Base-by-base conservation (phyloP, 2,888 invertebrate genomes). In the Scaptomyza polygonia region DNA sequence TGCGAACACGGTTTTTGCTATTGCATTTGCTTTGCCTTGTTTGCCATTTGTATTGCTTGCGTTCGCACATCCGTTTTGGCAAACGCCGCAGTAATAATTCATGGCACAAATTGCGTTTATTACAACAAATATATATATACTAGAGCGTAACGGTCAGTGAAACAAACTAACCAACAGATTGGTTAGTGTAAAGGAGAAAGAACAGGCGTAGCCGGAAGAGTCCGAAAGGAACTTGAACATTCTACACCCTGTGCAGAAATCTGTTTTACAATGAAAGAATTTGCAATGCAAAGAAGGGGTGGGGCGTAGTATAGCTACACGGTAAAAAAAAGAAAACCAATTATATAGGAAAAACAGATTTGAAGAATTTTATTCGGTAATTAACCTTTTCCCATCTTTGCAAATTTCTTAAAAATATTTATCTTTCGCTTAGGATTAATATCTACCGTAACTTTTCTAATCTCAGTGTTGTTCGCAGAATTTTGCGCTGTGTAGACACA, bases 91-190 rank as follows among this genome's bases (percentile, higher is more conserved):
- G 86, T 88, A 88, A 86, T 86, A 88, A 88, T 82, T 86, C 86
- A 86, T 88, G 80, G 68, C 80, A 69, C 79, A 88, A 88, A 88
- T 88, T 85, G 88, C 88, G 87, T 85, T 88, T 85, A 88, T 86
- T 88, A 87, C 88, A 88, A 25, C 5, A 25, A 3, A 36, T n/a
- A 34, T 34, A 36, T 1, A 72, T 64, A 84, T 9, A 59, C 73
- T n/a, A n/a, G 12, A 47, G 21, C 18, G 57, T 62, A 63, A 52
- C 66, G 62, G 69, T 61, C 39, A 48, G 36, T 18, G 27, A 12
- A 67, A 57, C 52, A 42, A 58, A 45, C 66, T 42, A 52, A 59
- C 52, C 14, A 48, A 45, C 45, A n/a, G 12, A 29, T 16, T 40
- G 32, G 16, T 29, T 30, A 47, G 30, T 9, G 16, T 18, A 16